Conservation (phyloP, 2,113 vertebrate species). For the Hepsetus odoe region DNA sequence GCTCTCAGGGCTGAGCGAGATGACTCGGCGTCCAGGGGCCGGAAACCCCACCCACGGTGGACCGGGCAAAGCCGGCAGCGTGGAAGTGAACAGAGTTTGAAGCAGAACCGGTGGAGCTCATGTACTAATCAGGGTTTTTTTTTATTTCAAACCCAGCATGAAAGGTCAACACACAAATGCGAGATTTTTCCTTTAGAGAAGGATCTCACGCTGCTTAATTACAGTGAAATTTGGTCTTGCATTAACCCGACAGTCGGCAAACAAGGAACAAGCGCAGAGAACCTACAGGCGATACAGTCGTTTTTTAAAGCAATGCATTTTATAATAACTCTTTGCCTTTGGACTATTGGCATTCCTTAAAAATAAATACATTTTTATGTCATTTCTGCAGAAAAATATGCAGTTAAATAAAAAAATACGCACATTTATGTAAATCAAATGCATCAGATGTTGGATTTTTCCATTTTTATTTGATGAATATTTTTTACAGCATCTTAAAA, state of each 20-base stretch:
- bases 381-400: too few species aligned
- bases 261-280: background rate
- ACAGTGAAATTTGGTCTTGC: background rate
- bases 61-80: background rate
- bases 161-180: background rate
- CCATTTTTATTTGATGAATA: too few species aligned
- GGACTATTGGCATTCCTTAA: too few species aligned
- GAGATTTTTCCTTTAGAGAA: background rate
- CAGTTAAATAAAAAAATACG: too few species aligned
- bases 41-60: background rate
- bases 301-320: too few species aligned
- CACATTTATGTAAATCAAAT: too few species aligned
- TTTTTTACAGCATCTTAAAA: too few species aligned
- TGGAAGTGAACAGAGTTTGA: background rate
- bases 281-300: background rate
- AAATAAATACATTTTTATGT: too few species aligned
- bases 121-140: background rate
- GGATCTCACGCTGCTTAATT: background rate
- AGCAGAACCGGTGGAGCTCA: background rate
- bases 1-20: background rate
- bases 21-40: background rate
- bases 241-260: background rate
- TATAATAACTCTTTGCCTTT: too few species aligned
- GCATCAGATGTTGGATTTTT: too few species aligned
- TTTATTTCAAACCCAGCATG: background rate